Base-by-base conservation (phyloP, 2,113 vertebrate genomes). In the Neoarius graeffei region DNA sequence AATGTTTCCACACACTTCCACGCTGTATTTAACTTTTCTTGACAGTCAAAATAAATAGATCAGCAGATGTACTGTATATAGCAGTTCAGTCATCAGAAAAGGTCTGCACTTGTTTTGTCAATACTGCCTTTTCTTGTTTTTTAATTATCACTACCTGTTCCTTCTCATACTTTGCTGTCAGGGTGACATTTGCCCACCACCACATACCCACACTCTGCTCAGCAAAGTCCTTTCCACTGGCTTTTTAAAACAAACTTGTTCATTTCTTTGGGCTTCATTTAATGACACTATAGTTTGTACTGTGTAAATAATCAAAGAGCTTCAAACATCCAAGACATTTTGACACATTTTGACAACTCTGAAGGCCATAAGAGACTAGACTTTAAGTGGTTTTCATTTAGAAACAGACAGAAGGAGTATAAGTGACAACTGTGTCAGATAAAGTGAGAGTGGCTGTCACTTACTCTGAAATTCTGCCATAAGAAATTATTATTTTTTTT, bases 161-260 rank as follows among this genome's bases (percentile, higher is more conserved):
- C 17, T 80, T 66, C 25, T 17, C 1, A 19, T 71, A 71, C 52
- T 80, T 67, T 86, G 42, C 80, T 86, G 74, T 80, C 60, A 56
- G 85, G 62, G 23, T 77, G 86, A 84, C 86, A 84, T 88, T 88
- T 84, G 56, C 57, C 81, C 27, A 52, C 60, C 48, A 86, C 35
- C 14, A 84, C 27, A 88, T 10, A 13, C 59, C 67, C 4, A 57
- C 81, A 54, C 13, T 7, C 54, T 85, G 67, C 83, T 85, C 52
- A 23, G 66, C 62, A 56, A 71, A 54, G 48, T 67, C 76, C 79
- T 17, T 69, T 48, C 56, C 19, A 10, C 7, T 48, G 23, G 54
- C 52, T 80, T 86, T 56, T 27, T 3, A 52, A 77, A 86, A 66
- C 85, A 52, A 42, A 27, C 25, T 54, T 52, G 27, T 17, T 66